These are phyloP conservation scores for Argya squamiceps DNA, from an alignment of 2,797 vertebrate genomes.

Conservation along the genomic window DNA sequence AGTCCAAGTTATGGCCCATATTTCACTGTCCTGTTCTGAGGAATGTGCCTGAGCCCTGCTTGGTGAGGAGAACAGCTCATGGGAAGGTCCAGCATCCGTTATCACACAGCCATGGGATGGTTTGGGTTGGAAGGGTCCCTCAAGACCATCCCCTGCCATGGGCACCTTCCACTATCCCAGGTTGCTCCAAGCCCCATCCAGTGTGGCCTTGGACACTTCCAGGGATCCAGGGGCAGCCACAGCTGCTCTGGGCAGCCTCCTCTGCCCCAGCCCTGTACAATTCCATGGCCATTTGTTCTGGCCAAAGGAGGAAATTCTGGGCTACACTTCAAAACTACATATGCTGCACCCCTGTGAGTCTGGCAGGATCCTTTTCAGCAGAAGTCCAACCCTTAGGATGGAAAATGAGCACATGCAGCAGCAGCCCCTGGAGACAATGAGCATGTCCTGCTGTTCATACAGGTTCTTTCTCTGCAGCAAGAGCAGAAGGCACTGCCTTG, in stretches of 20 bases:
- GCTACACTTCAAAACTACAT: not conserved
- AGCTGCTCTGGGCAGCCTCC: not conserved
- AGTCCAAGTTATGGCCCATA: not conserved
- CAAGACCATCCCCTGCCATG: not conserved
- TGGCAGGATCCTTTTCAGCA: not conserved
- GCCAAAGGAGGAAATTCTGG: not conserved
- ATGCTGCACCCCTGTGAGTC: not conserved
- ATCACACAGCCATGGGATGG: accelerated
- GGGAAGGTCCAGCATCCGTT: not conserved
- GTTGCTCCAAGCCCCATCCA: not conserved
- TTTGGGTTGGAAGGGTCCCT: not conserved
- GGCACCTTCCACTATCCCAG: not conserved
- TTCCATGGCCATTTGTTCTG: not conserved
- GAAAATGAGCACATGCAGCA: not conserved
- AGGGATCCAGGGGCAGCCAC: not conserved
- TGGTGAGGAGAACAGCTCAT: not conserved
- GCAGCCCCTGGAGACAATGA: not conserved
- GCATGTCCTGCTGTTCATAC: not conserved
- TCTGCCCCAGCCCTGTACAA: not conserved
- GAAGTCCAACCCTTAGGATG: not conserved
- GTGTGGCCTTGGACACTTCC: accelerated
- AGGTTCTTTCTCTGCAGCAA: not conserved
- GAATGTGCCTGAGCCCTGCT: not conserved
- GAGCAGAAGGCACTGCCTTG: not conserved
- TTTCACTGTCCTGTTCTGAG: not conserved